These are phyloP conservation scores for Protula sp. DNA, from an alignment of 2,888 invertebrate genomes.

Conservation along the genomic window DNA sequence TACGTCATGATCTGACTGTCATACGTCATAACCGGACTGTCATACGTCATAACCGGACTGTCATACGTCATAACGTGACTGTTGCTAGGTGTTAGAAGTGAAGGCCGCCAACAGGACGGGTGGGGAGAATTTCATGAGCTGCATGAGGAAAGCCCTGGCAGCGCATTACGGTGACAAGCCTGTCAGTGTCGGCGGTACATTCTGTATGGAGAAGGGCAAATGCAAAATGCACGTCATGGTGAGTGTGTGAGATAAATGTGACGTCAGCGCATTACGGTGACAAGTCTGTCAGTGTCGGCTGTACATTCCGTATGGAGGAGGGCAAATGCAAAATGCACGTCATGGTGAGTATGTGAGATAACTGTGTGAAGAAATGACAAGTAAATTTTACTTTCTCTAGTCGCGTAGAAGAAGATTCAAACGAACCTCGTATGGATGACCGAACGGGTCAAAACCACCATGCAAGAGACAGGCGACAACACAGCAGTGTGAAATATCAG, in stretches of 20 bases:
- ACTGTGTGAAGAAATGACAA: neutral
- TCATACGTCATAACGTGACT: neutral
- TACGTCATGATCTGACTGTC: too few relatives aligned
- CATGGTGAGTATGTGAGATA: neutral
- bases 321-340: slow-evolving; percentile 79
- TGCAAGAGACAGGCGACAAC: too few relatives aligned
- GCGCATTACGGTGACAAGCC: slow-evolving; percentile 66
- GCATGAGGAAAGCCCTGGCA: slow-evolving; percentile 57
- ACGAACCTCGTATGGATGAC: too few relatives aligned
- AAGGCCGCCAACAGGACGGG: slow-evolving; percentile 49
- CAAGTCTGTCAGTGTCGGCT: slow-evolving; percentile 77
- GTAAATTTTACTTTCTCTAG: neutral
- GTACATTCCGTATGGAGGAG: slow-evolving; percentile 74
- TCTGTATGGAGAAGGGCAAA: slow-evolving; percentile 74
- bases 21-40: too few relatives aligned
- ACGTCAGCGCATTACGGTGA: slow-evolving; percentile 63
- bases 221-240: slow-evolving; percentile 90
- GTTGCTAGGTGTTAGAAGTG: slow-evolving; percentile 64
- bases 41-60: too few relatives aligned
- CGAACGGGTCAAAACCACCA: too few relatives aligned
- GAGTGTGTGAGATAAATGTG: slow-evolving; percentile 2
- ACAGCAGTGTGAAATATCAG: too few relatives aligned
- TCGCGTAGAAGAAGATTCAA: too few relatives aligned
- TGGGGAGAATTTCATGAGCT: slow-evolving; percentile 50
- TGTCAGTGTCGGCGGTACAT: slow-evolving; percentile 83